Base-by-base conservation (phyloP, 2,797 vertebrate species). In the Pipistrellus pygmaeus region DNA sequence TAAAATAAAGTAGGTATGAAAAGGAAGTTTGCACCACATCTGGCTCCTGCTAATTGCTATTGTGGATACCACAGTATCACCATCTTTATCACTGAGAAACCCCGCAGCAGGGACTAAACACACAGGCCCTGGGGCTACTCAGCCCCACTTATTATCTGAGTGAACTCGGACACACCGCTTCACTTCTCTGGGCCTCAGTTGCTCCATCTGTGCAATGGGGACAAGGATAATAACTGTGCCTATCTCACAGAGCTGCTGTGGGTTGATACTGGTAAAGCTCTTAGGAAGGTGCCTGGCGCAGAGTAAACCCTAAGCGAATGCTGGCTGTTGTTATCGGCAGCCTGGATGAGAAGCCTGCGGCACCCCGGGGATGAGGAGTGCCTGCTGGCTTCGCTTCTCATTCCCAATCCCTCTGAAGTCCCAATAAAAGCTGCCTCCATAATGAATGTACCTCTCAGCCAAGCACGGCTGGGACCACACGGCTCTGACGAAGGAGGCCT, bases 401-500 rank as follows among this genome's bases (percentile, higher is more conserved):
- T 71, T 90, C 97, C 91, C 86, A 69, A 38, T 96, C 88, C 57
- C 94, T 95, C 95, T 71, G 80, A 88, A 95, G 95, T 66, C 86
- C 92, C 25, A 73, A 94, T 55, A 60, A 96, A 95, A 76, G 95
- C 95, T 27, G 0, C 71, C 88, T 92, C 95, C 15, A 0, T 97
- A 97, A 97, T 97, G 93, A 96, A 95, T 96, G 96, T 97, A 94
- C 94, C 95, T 97, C 95, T 48, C 72, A 32, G 87, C 78, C 96
- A 93, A 96, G 88, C 93, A 95, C 91, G 71, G 66, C 80, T 30
- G 93, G 94, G 93, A 94, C 35, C 94, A 92, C 85, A 8, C 4
- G 84, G 97, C 78, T 95, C 93, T n/a, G 77, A 97, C 66, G 92
- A 95, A 17, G 69, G n/a, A 88, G 88, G 83, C 68, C 93, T 96